Evolutionary conservation across 1,140 invertebrate genomes (phyloP), one percentile per base, ranked within the genome.

Genomic region (Bilobella aurantiaca): DNA sequence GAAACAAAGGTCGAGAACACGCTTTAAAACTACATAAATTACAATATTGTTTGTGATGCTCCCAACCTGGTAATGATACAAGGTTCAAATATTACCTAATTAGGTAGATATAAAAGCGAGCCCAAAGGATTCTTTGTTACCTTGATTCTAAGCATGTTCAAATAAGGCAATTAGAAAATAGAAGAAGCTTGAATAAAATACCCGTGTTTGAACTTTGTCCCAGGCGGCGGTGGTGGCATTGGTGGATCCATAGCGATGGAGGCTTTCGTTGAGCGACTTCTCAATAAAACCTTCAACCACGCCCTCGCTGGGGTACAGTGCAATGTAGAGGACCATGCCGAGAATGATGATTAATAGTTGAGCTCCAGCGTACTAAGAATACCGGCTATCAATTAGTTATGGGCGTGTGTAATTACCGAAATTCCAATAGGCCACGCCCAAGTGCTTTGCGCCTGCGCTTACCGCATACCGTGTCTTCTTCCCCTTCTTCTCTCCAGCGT

Each of bases 201-300:
- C 31, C 30, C 42, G 57, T 23, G 49, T 14, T 31, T 64, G 63
- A 21, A 64, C 25, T 12, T 32, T 3, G 31, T 64, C 63, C 63
- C 53, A 64, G 3, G 23, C 63, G 8, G 49, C 49, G 14, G 49
- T 53, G 8, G n/a, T 23, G 2, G 14, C 0, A 53, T n/a, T 23
- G 16, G 2, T 8, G 8, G n/a, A 14, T 21, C 25, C 5, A 27
- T 64, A 64, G 29, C 23, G n/a, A 12, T 37, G 0, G n/a, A 64
- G 12, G 5, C 47, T 34, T 14, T 8, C 27, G n/a, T 64, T 42
- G 25, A 64, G 53, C 31, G 31, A 30, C n/a, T 32, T 23, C 0
- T 14, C 2, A 25, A 64, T 14, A 2, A 21, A 28, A 8, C 21
- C 42, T 31, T 58, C 49, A 16, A 23, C 53, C 21, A 3, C 30